These are phyloP conservation scores for Protodeltote pygarga DNA, from an alignment of 2,888 invertebrate species.

Conservation along the genomic window DNA sequence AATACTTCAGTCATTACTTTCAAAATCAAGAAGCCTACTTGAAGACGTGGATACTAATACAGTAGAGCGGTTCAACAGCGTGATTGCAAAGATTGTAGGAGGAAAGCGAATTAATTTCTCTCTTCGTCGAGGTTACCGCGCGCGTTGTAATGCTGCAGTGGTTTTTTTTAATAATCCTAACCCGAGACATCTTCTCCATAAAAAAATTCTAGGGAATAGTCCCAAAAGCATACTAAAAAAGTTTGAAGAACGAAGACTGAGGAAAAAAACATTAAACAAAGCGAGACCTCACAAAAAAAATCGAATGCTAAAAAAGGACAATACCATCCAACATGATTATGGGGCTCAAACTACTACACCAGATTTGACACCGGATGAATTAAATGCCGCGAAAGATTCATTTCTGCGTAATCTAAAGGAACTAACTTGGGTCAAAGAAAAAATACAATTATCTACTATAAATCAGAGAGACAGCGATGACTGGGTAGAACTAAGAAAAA, in stretches of 20 bases:
- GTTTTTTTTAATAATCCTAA: slow-evolving; percentile 23
- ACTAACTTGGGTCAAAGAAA: neutral
- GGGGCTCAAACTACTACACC: neutral
- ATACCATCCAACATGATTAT: neutral
- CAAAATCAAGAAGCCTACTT: slow-evolving; percentile 1
- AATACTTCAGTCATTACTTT: neutral
- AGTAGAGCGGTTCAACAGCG: slow-evolving; percentile 8
- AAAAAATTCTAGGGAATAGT: slow-evolving; percentile 19
- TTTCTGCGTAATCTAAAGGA: neutral
- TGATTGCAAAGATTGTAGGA: slow-evolving; percentile 25
- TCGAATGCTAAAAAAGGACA: neutral
- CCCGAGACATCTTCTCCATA: slow-evolving; percentile 11
- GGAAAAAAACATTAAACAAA: slow-evolving; percentile 4
- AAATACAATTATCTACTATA: neutral
- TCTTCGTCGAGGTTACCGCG: slow-evolving; percentile 5
- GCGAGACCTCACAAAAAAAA: slow-evolving; percentile 4
- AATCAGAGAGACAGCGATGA: slow-evolving; percentile 4
- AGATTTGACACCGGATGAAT: neutral
- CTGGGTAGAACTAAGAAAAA: slow-evolving; percentile 6
- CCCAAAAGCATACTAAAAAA: slow-evolving; percentile 12
- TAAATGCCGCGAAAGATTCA: neutral
- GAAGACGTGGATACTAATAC: slow-evolving; percentile 6
- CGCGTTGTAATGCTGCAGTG: slow-evolving; percentile 22
- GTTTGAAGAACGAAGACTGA: slow-evolving; percentile 6
- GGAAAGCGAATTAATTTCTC: slow-evolving; percentile 26